Conservation (phyloP, 2,888 invertebrate species). For the Phalera bucephala region DNA sequence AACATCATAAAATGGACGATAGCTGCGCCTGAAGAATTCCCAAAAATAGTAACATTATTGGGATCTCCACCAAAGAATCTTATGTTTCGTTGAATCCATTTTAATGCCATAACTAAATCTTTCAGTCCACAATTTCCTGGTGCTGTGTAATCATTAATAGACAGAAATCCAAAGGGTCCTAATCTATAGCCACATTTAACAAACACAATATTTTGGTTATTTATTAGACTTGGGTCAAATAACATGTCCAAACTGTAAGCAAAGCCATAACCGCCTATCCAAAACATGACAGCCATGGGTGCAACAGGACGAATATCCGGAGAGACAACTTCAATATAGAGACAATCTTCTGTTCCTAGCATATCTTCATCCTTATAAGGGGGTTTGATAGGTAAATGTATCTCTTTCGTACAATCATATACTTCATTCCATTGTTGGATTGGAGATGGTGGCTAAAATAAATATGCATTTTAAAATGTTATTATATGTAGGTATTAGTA, state of each 20-base stretch:
- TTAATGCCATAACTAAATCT: conserved; percentile 69
- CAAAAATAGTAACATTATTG: conserved; percentile 73
- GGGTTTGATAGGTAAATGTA: too few species aligned
- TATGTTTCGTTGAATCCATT: conserved; percentile 73
- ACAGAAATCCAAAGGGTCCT: conserved; percentile 74
- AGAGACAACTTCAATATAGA: conserved; percentile 65
- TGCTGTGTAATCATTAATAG: conserved; percentile 64
- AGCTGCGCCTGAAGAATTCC: conserved; percentile 71
- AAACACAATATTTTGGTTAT: conserved; percentile 57
- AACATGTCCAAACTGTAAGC: conserved; percentile 44
- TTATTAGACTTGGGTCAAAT: conserved; percentile 62
- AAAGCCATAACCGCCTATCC: conserved; percentile 69
- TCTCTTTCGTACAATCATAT: conserved; percentile 57
- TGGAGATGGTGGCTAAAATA: conserved; percentile 63
- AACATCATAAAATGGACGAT: conserved; percentile 73
- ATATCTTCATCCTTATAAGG: too few species aligned
- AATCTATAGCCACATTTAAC: conserved; percentile 71
- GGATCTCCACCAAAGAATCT: conserved; percentile 70
- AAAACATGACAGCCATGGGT: conserved; percentile 76
- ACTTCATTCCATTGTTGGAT: conserved; percentile 50
- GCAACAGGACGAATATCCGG: conserved; percentile 54
- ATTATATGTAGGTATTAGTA: too few species aligned
- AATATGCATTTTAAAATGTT: too few species aligned
- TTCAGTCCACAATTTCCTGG: conserved; percentile 75
- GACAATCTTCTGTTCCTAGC: conserved; percentile 64